Conservation (phyloP, 2,888 invertebrate species). For the Linnaemya vulpina region DNA sequence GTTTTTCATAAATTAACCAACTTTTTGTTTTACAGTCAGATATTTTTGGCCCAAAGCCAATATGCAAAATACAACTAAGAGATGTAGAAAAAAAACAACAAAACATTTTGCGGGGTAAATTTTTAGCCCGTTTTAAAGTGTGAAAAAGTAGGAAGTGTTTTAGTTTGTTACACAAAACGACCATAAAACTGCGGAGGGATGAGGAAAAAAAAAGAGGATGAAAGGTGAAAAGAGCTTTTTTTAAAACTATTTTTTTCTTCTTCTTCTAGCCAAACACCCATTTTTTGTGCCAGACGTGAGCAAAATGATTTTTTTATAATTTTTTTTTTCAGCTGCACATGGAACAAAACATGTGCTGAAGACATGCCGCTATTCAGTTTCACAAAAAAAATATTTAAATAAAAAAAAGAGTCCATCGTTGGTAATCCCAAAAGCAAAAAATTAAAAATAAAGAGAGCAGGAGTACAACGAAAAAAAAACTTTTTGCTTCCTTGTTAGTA, state of each 20-base stretch:
- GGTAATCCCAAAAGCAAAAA: not conserved
- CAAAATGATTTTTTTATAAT: constrained; percentile 13
- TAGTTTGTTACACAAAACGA: constrained; percentile 44
- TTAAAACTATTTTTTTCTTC: not conserved
- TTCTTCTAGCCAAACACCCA: constrained; percentile 10
- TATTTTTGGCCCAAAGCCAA: constrained; percentile 53
- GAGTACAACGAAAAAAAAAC: not conserved
- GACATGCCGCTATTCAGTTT: constrained; percentile 23
- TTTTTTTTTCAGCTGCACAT: not conserved
- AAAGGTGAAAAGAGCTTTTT: constrained; percentile 43
- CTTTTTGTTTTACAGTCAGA: constrained; percentile 15
- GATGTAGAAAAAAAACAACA: not conserved
- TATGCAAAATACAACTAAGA: constrained; percentile 17
- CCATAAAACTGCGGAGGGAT: not conserved
- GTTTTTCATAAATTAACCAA: constrained; percentile 49
- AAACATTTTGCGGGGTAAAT: constrained; percentile 16
- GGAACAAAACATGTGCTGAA: constrained; percentile 37
- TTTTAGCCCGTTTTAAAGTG: constrained; percentile 35
- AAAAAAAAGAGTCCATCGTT: not conserved
- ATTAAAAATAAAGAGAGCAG: not conserved
- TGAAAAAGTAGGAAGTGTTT: constrained; percentile 61
- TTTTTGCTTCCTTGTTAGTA: constrained; percentile 70
- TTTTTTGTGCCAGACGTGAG: constrained; percentile 40
- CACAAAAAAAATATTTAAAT: not conserved
- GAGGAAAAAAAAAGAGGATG: not conserved